Percentiles rank a stretch among this genome's conserved stretches.
Evolutionary conservation across 2,888 invertebrate species (phyloP).

Genomic region (Ectobius pallidus): DNA sequence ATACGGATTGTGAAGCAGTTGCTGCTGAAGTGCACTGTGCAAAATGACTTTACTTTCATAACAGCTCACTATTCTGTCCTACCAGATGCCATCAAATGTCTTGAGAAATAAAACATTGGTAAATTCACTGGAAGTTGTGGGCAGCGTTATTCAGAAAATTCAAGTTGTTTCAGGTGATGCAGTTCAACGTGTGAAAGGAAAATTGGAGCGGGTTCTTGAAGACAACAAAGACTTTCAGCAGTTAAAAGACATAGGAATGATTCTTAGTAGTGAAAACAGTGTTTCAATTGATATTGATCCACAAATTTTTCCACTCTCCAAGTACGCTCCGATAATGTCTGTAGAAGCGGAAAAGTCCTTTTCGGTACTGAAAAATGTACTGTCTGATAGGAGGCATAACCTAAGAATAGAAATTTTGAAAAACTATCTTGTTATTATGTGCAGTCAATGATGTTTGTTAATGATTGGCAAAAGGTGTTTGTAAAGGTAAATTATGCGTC

Average conservation of each 20-base stretch:
- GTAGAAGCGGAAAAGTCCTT: neutral
- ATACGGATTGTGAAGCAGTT: neutral
- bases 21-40: neutral
- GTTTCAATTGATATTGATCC: slow-evolving; percentile 8
- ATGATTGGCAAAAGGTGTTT: too few relatives aligned
- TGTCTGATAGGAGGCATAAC: too few relatives aligned
- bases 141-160: slow-evolving; percentile 9
- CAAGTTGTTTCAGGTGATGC: neutral
- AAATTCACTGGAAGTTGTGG: neutral
- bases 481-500: too few relatives aligned
- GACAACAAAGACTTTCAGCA: neutral
- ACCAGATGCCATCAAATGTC: neutral
- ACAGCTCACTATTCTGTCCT: neutral
- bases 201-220: neutral
- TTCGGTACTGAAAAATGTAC: neutral
- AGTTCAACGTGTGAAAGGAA: neutral
- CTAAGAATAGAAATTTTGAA: too few relatives aligned
- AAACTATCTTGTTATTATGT: too few relatives aligned
- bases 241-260: neutral
- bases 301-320: neutral
- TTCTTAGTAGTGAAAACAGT: neutral
- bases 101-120: slow-evolving; percentile 17
- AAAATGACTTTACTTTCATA: neutral
- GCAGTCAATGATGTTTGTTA: too few relatives aligned
- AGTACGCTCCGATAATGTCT: neutral